phyloP scores from a whole-genome alignment of 2,888 invertebrate species.

The Papilio demoleus region DNA sequence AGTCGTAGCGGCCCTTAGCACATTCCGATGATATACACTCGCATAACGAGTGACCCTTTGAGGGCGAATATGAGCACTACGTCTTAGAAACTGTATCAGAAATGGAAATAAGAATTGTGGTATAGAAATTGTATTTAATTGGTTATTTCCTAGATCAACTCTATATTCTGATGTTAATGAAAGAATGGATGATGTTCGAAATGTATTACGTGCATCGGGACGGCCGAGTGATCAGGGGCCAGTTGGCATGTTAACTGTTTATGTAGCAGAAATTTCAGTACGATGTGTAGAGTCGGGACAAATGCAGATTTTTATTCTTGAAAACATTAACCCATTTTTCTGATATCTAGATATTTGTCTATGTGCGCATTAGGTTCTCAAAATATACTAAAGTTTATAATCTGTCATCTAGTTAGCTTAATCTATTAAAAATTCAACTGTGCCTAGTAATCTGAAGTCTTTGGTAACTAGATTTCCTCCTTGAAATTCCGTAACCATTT shows the following conservation, averaged over 20 bases:
- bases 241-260: too few species aligned
- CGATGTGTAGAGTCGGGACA: too few species aligned
- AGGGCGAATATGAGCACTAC: slow-evolving; percentile 54
- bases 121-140: slow-evolving; percentile 12
- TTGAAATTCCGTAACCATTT: slow-evolving; percentile 8
- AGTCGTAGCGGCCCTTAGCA: slow-evolving; percentile 52
- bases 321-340: too few species aligned
- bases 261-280: too few species aligned
- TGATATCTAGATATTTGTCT: background rate
- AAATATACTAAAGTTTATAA: background rate
- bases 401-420: background rate
- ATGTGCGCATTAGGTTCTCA: background rate
- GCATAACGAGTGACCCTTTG: slow-evolving; percentile 56
- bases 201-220: too few species aligned
- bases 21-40: slow-evolving; percentile 61
- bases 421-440: background rate
- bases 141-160: too few species aligned
- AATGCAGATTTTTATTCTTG: too few species aligned
- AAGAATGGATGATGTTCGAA: too few species aligned
- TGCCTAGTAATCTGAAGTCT: background rate
- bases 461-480: background rate
- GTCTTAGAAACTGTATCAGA: slow-evolving; percentile 44
- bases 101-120: slow-evolving; percentile 40
- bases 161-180: too few species aligned
- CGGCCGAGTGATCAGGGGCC: too few species aligned